Evolutionary conservation across 2,113 vertebrate genomes (phyloP).

Genomic region (Proterorhinus semilunaris): DNA sequence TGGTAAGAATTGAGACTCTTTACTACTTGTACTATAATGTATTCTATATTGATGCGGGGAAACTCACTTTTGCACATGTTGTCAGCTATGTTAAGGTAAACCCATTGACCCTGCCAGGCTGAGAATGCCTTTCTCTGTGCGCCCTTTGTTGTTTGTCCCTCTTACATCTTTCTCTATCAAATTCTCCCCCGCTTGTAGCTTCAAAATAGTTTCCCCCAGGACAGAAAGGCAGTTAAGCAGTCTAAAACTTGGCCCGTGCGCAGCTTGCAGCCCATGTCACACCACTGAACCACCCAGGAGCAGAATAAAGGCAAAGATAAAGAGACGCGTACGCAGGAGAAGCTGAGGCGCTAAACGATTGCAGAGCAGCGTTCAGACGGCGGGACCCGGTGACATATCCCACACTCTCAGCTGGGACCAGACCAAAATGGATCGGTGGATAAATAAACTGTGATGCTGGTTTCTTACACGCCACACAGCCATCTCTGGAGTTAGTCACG

Average conservation of each 20-base stretch:
- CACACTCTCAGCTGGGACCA: slow-evolving; percentile 62
- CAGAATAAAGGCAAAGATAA: slow-evolving; percentile 66
- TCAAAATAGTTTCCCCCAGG: slow-evolving; percentile 20
- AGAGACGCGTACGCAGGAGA: slow-evolving; percentile 51
- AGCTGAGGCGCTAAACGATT: slow-evolving; percentile 65
- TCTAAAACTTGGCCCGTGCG: slow-evolving; percentile 46
- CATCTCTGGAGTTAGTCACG: slow-evolving; percentile 54
- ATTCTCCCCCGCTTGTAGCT: slow-evolving; percentile 25
- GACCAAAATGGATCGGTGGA: slow-evolving; percentile 55
- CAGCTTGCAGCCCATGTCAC: slow-evolving; percentile 63
- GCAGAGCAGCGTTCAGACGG: slow-evolving; percentile 59
- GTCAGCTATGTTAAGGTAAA: slow-evolving; percentile 49
- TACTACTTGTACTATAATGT: too few species aligned
- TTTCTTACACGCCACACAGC: slow-evolving; percentile 52
- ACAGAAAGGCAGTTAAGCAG: slow-evolving; percentile 48
- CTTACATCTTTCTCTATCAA: slow-evolving; percentile 46
- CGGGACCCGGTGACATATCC: slow-evolving; percentile 59
- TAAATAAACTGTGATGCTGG: slow-evolving; percentile 59
- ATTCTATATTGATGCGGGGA: slow-evolving; percentile 18
- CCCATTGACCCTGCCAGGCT: slow-evolving; percentile 55
- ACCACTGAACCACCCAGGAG: slow-evolving; percentile 72
- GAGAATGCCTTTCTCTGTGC: slow-evolving; percentile 21
- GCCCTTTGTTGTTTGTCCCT: slow-evolving; percentile 17
- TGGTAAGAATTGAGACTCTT: too few species aligned
- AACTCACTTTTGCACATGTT: not conserved